Conservation (phyloP, 2,797 vertebrate species). For the Halcyon leucocephala region DNA sequence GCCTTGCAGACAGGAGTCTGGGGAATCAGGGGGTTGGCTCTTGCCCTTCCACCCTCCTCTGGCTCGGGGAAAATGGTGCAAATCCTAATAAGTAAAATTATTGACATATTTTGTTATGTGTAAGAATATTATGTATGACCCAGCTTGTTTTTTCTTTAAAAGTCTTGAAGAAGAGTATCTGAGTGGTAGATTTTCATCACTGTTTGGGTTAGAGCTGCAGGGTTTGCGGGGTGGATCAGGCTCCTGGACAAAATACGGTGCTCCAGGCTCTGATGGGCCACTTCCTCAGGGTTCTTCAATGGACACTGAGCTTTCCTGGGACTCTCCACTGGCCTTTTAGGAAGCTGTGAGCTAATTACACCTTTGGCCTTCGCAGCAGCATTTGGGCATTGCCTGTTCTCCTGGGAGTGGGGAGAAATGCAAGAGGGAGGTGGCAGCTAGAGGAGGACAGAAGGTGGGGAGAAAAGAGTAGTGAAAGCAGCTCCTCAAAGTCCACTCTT, state of each 20-base stretch:
- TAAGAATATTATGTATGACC: background rate
- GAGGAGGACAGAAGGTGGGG: background rate
- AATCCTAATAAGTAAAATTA: background rate
- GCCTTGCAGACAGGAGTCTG: background rate
- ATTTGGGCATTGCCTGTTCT: background rate
- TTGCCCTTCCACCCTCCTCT: background rate
- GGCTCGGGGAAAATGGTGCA: background rate
- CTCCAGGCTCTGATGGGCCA: background rate
- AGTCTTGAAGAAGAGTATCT: background rate
- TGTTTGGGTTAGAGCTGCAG: background rate
- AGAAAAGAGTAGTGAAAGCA: constrained; percentile 54
- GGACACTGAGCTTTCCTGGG: background rate
- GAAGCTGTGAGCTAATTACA: background rate
- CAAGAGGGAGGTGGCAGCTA: background rate
- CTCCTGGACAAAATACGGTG: background rate
- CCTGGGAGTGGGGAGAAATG: background rate
- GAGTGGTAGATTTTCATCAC: background rate
- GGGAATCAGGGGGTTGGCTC: background rate
- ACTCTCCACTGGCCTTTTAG: background rate
- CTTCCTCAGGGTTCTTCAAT: background rate
- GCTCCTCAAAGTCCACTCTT: constrained; percentile 76
- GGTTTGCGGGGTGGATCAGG: background rate
- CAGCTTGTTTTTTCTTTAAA: background rate
- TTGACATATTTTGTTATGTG: background rate
- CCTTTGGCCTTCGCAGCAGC: background rate